These are phyloP conservation scores for Myocastor coypus DNA, from an alignment of 2,113 vertebrate species.

Conservation along the genomic window DNA sequence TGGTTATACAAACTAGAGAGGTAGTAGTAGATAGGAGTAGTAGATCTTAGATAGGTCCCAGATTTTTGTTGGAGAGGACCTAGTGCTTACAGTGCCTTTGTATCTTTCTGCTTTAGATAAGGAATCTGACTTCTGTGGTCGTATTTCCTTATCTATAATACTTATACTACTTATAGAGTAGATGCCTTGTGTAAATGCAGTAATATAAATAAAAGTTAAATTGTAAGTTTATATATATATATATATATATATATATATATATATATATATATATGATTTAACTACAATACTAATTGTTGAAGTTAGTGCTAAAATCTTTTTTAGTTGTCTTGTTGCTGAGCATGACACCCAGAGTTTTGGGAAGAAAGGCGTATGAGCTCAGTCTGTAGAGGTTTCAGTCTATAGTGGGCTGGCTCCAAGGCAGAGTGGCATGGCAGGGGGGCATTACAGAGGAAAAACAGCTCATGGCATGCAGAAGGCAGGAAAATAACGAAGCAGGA, in stretches of 20 bases:
- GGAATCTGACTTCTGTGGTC: neutral
- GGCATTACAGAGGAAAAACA: neutral
- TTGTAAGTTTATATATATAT: neutral
- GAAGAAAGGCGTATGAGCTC: neutral
- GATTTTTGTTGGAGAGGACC: neutral
- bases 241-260: too few species aligned
- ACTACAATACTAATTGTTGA: neutral
- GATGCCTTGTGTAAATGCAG: neutral
- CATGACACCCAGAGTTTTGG: neutral
- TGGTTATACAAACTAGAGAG: neutral
- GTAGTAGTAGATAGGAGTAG: neutral
- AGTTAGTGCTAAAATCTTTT: conserved; percentile 5
- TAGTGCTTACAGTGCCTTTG: neutral
- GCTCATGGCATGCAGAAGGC: neutral
- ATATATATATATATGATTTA: neutral
- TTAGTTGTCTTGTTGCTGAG: neutral
- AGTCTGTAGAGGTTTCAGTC: neutral
- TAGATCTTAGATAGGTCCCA: neutral
- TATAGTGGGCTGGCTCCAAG: neutral
- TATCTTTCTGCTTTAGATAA: neutral
- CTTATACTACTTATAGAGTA: conserved; percentile 1
- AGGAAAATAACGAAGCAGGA: neutral
- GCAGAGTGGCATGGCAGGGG: neutral
- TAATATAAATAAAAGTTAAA: conserved; percentile 33
- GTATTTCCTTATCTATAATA: neutral